Evolutionary conservation across 2,113 vertebrate genomes (phyloP).

Genomic region (Oxyruncus cristatus): DNA sequence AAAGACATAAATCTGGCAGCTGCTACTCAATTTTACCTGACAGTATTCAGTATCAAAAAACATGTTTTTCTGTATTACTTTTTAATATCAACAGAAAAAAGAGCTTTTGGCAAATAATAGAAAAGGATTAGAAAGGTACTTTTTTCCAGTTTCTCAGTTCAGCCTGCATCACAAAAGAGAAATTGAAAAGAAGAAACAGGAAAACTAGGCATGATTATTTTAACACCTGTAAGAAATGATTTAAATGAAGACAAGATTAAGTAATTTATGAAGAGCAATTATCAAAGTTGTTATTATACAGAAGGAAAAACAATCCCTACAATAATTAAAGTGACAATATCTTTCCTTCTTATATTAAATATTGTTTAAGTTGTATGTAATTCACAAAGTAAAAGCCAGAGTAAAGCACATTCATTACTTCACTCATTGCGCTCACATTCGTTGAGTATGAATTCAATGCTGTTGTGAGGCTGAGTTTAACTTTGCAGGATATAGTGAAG

Average conservation of each 20-base stretch:
- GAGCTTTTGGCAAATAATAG: neutral
- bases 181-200: neutral
- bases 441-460: neutral
- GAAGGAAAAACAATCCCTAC: neutral
- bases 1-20: neutral
- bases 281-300: neutral
- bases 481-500: neutral
- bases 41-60: neutral
- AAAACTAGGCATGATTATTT: neutral
- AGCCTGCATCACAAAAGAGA: neutral
- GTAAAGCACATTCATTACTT: neutral
- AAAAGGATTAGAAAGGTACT: neutral
- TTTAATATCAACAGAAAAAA: neutral
- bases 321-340: neutral
- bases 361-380: neutral
- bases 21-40: neutral
- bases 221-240: neutral
- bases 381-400: neutral
- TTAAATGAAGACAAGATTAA: neutral
- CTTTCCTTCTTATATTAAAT: neutral
- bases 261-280: neutral
- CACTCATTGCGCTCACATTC: neutral
- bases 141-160: neutral
- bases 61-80: neutral
- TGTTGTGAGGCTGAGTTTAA: neutral